A percentile compares a stretch with the other conserved stretches of the same genome.
These are phyloP conservation scores for Colletes latitarsis DNA, from an alignment of 1,140 invertebrate species.

Conservation along the genomic window DNA sequence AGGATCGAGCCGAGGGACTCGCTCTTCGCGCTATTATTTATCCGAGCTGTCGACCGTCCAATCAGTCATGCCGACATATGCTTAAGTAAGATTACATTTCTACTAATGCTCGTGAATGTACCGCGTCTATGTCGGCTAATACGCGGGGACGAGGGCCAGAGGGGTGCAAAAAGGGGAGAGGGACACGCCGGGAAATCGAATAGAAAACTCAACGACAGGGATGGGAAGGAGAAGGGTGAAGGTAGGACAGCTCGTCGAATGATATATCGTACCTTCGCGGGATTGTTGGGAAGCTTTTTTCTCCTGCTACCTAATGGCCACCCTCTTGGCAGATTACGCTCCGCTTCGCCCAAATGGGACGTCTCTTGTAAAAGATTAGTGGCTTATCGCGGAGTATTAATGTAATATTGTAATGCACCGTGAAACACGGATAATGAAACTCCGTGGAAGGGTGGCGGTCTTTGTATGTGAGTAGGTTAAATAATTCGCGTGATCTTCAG, in stretches of 20 bases:
- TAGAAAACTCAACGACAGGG: constrained; percentile 32
- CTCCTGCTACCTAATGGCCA: constrained; percentile 69
- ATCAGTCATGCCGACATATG: constrained; percentile 78
- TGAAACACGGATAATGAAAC: constrained; percentile 64
- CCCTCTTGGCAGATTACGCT: constrained; percentile 73
- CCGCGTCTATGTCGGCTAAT: constrained; percentile 66
- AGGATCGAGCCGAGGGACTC: constrained; percentile 38
- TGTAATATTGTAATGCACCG: constrained; percentile 64
- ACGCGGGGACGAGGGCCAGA: constrained; percentile 26
- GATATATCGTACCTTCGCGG: constrained; percentile 66
- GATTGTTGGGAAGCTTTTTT: constrained; percentile 63
- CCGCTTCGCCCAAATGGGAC: constrained; percentile 68
- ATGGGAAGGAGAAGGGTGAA: constrained; percentile 34
- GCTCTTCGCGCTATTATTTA: constrained; percentile 69
- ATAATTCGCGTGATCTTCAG: constrained; percentile 40
- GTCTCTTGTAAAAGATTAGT: constrained; percentile 74
- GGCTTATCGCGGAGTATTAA: constrained; percentile 74
- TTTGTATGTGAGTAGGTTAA: constrained; percentile 24
- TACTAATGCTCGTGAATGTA: constrained; percentile 65
- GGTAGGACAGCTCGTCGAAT: constrained; percentile 52
- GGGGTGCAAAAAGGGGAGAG: constrained; percentile 14
- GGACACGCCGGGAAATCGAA: constrained; percentile 9
- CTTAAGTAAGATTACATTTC: constrained; percentile 79
- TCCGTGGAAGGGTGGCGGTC: constrained; percentile 16
- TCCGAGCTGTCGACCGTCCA: constrained; percentile 68